Percentiles rank a stretch among this genome's conserved stretches.
phyloP scores from a whole-genome alignment of 2,888 invertebrate species.

The Cryptocephalus moraei region DNA sequence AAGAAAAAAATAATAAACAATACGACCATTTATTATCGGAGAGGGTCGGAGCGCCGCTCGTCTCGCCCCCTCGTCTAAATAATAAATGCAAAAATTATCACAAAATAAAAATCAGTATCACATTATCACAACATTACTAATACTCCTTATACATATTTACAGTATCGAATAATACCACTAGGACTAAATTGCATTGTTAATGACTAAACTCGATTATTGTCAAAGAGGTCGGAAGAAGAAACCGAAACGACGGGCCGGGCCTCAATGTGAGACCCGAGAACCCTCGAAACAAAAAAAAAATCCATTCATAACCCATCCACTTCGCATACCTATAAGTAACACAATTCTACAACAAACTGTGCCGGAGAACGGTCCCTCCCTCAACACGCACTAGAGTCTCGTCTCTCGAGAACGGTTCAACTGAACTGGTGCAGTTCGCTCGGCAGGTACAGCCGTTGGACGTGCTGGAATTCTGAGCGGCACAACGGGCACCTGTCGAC shows the following conservation, averaged over 20 bases:
- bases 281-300: constrained; percentile 1
- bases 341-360: constrained; percentile 7
- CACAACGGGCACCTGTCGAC: constrained; percentile 69
- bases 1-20: too few species aligned
- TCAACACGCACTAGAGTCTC: too few species aligned
- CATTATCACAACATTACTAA: constrained; percentile 16
- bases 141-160: constrained; percentile 2
- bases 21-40: too few species aligned
- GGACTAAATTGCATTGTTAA: constrained; percentile 23
- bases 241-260: not conserved
- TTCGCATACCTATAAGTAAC: not conserved
- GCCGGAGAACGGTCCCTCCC: too few species aligned
- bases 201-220: constrained; percentile 16
- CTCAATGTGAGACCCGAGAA: constrained; percentile 28
- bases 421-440: constrained; percentile 41
- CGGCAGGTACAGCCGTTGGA: constrained; percentile 62
- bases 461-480: constrained; percentile 56
- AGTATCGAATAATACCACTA: constrained; percentile 8
- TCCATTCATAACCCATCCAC: not conserved
- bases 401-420: too few species aligned
- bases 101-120: constrained; percentile 12
- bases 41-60: too few species aligned
- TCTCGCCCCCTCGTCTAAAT: constrained; percentile 1
- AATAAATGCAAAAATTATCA: constrained; percentile 16
- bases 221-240: not conserved